Evolutionary conservation across 1,140 invertebrate genomes (phyloP).

Genomic region (Centruroides sculpturatus): DNA sequence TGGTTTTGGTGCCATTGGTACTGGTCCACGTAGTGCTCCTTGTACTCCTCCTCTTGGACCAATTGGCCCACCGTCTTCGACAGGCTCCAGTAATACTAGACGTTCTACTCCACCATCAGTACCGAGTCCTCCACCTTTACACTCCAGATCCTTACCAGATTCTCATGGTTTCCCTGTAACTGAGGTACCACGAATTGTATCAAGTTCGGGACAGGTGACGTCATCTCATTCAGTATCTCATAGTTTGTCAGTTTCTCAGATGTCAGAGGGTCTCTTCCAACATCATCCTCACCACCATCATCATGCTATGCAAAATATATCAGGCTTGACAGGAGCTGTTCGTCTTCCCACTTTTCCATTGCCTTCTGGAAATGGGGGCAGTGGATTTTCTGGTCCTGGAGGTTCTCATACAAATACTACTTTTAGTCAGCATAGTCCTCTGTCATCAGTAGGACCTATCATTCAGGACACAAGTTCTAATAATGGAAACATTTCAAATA

Average conservation of each 20-base stretch:
- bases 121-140: conserved; percentile 8
- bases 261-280: conserved; percentile 6
- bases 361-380: not conserved
- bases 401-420: conserved; percentile 12
- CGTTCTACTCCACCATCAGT: conserved; percentile 8
- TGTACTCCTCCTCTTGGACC: conserved; percentile 20
- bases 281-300: not conserved
- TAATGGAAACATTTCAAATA: not conserved
- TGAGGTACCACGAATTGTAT: conserved; percentile 3
- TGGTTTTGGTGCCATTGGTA: conserved; percentile 18
- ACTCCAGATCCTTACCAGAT: conserved; percentile 10
- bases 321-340: not conserved
- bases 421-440: conserved; percentile 13
- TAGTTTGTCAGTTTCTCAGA: conserved; percentile 1
- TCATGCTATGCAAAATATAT: too few species aligned
- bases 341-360: conserved; percentile 6
- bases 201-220: not conserved
- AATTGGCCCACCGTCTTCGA: conserved; percentile 9
- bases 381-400: conserved; percentile 6
- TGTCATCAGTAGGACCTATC: conserved; percentile 11
- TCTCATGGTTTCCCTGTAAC: conserved; percentile 3
- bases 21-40: conserved; percentile 18
- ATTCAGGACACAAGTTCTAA: conserved; percentile 2
- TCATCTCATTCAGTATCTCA: not conserved
- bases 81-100: not conserved